These are phyloP conservation scores for Neodiprion pinetum DNA, from an alignment of 1,140 invertebrate genomes.

Conservation along the genomic window DNA sequence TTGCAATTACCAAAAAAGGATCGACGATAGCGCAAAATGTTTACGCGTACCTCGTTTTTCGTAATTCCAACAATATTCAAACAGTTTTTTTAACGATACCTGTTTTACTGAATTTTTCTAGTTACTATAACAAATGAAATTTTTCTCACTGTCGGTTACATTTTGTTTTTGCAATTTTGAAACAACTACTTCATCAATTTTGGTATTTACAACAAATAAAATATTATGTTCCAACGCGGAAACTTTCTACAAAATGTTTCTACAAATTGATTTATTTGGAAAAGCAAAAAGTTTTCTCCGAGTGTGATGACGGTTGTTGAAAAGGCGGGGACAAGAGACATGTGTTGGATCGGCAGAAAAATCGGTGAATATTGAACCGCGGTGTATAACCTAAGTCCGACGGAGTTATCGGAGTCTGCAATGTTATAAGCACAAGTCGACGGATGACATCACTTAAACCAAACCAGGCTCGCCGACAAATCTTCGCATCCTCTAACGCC, in stretches of 20 bases:
- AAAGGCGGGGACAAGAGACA: not conserved
- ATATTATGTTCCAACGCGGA: not conserved
- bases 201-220: too few species aligned
- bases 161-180: too few species aligned
- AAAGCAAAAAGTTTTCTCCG: not conserved
- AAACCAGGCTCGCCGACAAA: conserved; percentile 59
- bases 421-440: conserved; percentile 39
- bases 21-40: too few species aligned
- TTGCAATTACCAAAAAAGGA: too few species aligned
- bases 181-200: too few species aligned
- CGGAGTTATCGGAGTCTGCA: not conserved
- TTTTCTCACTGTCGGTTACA: too few species aligned
- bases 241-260: not conserved
- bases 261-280: not conserved
- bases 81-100: too few species aligned
- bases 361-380: not conserved
- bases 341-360: not conserved
- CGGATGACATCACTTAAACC: conserved; percentile 62
- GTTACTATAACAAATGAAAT: too few species aligned
- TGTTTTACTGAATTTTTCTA: too few species aligned
- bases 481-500: conserved; percentile 56
- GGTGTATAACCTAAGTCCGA: not conserved
- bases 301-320: not conserved
- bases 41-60: too few species aligned
- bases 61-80: too few species aligned